Base-by-base conservation (phyloP, 1,140 invertebrate species). In the Phocides pigmalion region DNA sequence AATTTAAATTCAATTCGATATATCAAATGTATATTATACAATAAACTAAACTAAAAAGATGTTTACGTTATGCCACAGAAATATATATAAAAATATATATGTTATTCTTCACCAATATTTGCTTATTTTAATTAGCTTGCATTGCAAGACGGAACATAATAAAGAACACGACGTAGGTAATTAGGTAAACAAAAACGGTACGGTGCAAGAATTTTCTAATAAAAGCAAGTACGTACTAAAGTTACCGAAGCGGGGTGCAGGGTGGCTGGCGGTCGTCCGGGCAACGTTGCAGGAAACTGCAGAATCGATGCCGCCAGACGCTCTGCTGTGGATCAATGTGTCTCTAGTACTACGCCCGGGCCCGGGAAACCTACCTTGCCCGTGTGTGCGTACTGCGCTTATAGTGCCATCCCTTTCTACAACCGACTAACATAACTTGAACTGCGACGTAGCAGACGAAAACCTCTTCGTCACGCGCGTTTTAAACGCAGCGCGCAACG, bases 281-380 rank as follows among this genome's bases (percentile, higher is more conserved):
- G 80, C 81, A 74, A 89, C 74, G 85, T 84, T 90, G 84, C 85
- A 88, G 84, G 87, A 87, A 89, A 87, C 88, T 90, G 88, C 88
- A 88, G 80, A 90, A 90, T 90, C 88, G 84, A 90, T 90, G 88
- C 77, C 80, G 83, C 85, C 88, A 90, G 88, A 90, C 88, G 86
- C 74, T 15, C 72, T 71, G 74, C 78, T 89, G 78, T 90, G 86
- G 87, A 90, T 90, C 88, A 90, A 90, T 90, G 88, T 90, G 88
- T 90, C 86, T 89, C 84, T 90, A 90, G 88, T 89, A 90, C 87
- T 90, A 90, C 83, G 85, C 75, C 77, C 79, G 76, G 76, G 80
- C 83, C 84, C 84, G 85, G 85, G 84, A 80, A 88, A 82, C 77
- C 85, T 86, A 72, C 72, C 77, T 70, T 59, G 62, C 53, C 49